phyloP scores from a whole-genome alignment of 2,797 vertebrate species.

The Lepus townsendii region DNA sequence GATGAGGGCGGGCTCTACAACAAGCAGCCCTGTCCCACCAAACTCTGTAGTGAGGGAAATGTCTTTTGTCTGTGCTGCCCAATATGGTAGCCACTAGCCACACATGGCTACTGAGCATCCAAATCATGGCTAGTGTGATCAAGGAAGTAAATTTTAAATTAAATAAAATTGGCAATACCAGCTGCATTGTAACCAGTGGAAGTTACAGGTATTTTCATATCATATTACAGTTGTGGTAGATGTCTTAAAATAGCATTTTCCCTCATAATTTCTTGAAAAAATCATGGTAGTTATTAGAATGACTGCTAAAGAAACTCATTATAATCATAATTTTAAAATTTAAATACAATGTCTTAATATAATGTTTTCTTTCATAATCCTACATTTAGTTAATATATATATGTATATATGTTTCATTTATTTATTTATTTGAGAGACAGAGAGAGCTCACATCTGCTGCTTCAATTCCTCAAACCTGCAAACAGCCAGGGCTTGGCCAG shows the following conservation, averaged over 20 bases:
- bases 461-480: no score
- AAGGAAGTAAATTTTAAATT: background rate
- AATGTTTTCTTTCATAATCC: background rate
- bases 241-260: background rate
- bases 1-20: no score
- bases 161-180: background rate
- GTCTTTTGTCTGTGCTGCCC: no score
- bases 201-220: no score
- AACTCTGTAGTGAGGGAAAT: no score
- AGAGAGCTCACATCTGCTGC: no score
- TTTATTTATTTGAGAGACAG: no score
- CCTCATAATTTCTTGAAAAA: conserved; percentile 26
- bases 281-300: background rate
- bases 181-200: no score
- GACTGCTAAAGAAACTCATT: background rate
- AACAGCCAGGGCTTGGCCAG: no score
- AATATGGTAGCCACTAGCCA: background rate
- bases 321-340: background rate
- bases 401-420: no score
- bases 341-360: conserved; percentile 4
- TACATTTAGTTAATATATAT: background rate
- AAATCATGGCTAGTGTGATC: background rate
- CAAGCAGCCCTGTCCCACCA: background rate
- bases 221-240: background rate
- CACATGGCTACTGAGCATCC: background rate